Evolutionary conservation across 2,113 vertebrate species (phyloP), one percentile per base, ranked within the genome.

Genomic region (Pollachius pollachius): DNA sequence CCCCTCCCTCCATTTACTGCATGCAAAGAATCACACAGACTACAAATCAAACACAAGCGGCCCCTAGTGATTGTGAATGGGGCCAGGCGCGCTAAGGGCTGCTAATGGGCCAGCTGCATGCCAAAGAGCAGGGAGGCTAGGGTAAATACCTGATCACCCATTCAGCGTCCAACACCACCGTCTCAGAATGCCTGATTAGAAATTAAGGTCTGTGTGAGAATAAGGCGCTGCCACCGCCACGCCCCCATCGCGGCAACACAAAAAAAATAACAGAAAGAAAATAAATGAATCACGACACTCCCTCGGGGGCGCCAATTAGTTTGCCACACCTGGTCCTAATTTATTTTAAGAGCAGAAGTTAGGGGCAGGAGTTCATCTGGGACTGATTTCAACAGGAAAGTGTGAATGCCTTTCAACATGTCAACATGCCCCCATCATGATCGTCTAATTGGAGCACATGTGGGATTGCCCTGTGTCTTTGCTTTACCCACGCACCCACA

Each of bases 31-130:
- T 48, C 8, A 13, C 41, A 48, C 41, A 13, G 41, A 48, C 8
- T 48, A 48, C 41, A 48, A 48, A 48, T 48, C 8, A 48, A 13
- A 48, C 8, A 48, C 11, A 48, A 48, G 12, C 41, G 9, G 41
- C 41, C 41, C 41, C 41, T 48, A 34, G 30, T 18, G 83, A 81
- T 72, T 82, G 67, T 70, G 76, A 83, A 73, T 80, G 75, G 75
- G 54, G 74, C 21, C 63, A 73, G 67, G 12, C 67, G 41, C 41
- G 75, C 69, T 57, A 85, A 82, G 72, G 78, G 68, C 52, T 62
- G 62, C 56, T 91, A 91, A 92, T 91, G 88, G 80, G 65, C 66
- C 76, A 86, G 78, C 89, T 80, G 72, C 71, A 90, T 92, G 88
- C 88, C 73, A 79, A 72, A 82, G 87, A 84, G 80, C 81, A 73